Conservation (phyloP, 2,888 invertebrate species). For the Catocala nupta region DNA sequence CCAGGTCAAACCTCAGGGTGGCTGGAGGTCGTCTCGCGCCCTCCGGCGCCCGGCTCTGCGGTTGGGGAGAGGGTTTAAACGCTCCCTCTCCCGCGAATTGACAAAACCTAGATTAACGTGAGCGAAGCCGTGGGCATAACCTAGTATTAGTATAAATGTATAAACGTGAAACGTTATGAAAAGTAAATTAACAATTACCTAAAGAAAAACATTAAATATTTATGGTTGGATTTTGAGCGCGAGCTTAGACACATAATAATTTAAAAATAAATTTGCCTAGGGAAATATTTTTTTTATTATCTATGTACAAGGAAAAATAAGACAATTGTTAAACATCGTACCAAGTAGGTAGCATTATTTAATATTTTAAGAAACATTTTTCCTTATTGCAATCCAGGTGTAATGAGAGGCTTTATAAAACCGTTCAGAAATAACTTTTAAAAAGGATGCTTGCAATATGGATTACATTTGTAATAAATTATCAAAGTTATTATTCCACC, state of each 20-base stretch:
- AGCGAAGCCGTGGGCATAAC: too few species aligned
- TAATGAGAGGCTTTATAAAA: neutral
- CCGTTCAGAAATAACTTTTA: too few species aligned
- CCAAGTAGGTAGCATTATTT: conserved; percentile 12
- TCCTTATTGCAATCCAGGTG: conserved; percentile 24
- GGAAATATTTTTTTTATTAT: conserved; percentile 15
- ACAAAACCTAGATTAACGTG: too few species aligned
- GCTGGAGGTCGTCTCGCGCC: too few species aligned
- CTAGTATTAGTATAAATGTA: too few species aligned
- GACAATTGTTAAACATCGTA: conserved; percentile 21
- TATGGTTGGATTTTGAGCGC: neutral
- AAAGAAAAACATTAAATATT: conserved; percentile 5
- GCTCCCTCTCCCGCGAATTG: too few species aligned
- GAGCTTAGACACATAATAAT: conserved; percentile 13
- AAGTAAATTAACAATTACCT: neutral
- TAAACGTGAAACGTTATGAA: neutral
- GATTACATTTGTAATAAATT: too few species aligned
- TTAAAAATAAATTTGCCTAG: conserved; percentile 18
- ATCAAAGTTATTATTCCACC: too few species aligned
- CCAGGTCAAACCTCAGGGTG: too few species aligned
- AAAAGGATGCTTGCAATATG: too few species aligned
- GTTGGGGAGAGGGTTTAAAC: too few species aligned
- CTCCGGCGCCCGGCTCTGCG: too few species aligned
- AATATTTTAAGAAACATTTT: conserved; percentile 13
- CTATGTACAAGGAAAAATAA: conserved; percentile 11